Conservation (phyloP, 2,888 invertebrate species). For the Oscheius myriophilus region DNA sequence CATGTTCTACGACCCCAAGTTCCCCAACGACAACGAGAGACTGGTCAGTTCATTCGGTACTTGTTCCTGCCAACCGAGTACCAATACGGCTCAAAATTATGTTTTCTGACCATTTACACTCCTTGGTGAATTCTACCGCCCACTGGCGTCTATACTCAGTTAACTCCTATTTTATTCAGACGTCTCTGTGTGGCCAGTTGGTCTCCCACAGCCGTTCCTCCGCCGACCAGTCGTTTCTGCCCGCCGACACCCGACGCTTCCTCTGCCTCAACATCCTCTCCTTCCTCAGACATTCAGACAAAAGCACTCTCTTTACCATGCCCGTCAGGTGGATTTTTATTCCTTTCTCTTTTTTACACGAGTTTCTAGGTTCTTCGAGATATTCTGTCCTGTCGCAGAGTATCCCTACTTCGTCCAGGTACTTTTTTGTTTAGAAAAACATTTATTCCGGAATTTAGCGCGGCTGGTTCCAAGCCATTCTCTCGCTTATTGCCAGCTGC, state of each 20-base stretch:
- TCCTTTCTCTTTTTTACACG: neutral
- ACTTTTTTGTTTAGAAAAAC: too few species aligned
- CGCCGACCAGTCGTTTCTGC: neutral
- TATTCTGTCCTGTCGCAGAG: neutral
- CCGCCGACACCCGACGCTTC: neutral
- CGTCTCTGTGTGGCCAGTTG: too few species aligned
- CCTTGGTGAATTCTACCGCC: neutral
- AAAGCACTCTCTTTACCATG: constrained; percentile 1
- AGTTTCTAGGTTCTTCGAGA: neutral
- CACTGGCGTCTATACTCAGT: too few species aligned
- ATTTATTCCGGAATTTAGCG: neutral
- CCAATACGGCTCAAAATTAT: too few species aligned
- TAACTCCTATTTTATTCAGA: too few species aligned
- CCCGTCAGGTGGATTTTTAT: constrained; percentile 12
- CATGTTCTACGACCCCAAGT: constrained; percentile 10
- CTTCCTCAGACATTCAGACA: neutral
- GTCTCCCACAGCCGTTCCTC: too few species aligned
- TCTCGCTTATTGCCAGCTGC: neutral
- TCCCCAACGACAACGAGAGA: constrained; percentile 4
- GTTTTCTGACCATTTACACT: too few species aligned
- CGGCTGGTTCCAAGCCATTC: neutral
- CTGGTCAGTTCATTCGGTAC: neutral
- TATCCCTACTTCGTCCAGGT: neutral
- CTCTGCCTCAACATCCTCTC: constrained; percentile 6
- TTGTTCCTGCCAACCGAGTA: too few species aligned